These are phyloP conservation scores for Protomyctophum bolini DNA, from an alignment of 2,113 vertebrate genomes.

Conservation along the genomic window DNA sequence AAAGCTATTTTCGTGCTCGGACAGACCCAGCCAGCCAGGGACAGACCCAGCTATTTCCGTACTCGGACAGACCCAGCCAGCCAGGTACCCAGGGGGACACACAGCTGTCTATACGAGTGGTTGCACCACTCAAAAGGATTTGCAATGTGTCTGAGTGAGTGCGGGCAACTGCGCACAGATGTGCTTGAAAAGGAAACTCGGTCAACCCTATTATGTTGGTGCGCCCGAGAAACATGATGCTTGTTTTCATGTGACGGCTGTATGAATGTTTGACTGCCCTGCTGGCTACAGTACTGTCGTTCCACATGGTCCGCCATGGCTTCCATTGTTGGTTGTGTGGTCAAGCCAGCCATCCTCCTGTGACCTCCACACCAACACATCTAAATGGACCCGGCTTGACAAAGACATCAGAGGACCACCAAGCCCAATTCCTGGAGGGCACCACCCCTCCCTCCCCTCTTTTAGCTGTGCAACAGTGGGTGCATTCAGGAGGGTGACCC, in stretches of 20 bases:
- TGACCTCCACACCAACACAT: constrained; percentile 54
- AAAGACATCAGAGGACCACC: constrained; percentile 74
- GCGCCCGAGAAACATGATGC: constrained; percentile 22
- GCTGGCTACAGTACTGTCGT: constrained; percentile 26
- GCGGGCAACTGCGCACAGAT: no score
- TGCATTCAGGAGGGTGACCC: constrained; percentile 76
- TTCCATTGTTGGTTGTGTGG: constrained; percentile 1
- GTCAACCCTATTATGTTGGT: constrained; percentile 4
- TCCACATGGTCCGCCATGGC: constrained; percentile 40
- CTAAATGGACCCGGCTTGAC: constrained; percentile 59
- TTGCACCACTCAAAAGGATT: no score
- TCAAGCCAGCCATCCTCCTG: constrained; percentile 37
- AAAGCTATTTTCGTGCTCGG: no score
- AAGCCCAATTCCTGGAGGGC: constrained; percentile 64
- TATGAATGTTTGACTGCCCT: constrained; percentile 19
- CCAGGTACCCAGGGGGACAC: no score
- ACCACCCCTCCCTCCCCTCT: constrained; percentile 23
- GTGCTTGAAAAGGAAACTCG: no score
- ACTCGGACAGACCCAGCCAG: no score
- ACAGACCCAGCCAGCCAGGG: no score
- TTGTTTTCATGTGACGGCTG: constrained; percentile 48
- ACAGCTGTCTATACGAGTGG: no score
- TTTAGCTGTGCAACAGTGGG: constrained; percentile 72
- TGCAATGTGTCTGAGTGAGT: no score
- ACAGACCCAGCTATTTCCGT: no score